These are phyloP conservation scores for Spondyliosoma cantharus DNA, from an alignment of 2,797 vertebrate genomes.

Conservation along the genomic window DNA sequence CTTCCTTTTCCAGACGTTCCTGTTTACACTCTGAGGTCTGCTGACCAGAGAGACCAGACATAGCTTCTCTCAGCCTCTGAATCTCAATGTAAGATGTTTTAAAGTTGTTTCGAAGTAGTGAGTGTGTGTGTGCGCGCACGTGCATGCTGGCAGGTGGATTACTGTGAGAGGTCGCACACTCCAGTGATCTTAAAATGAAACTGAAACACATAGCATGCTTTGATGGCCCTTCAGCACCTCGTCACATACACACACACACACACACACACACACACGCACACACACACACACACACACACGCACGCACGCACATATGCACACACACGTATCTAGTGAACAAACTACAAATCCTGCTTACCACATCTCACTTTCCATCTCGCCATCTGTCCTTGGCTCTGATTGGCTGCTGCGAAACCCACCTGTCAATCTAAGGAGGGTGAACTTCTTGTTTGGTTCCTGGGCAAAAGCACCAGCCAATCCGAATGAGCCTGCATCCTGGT, in stretches of 20 bases:
- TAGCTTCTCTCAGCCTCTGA: neutral
- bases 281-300: conserved; percentile 4
- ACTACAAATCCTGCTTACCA: conserved; percentile 21
- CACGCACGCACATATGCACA: neutral
- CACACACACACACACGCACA: neutral
- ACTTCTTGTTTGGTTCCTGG: neutral
- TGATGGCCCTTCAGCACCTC: conserved; percentile 14
- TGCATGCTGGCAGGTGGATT: conserved; percentile 14
- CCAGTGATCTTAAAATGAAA: conserved; percentile 26
- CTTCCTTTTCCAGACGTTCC: conserved; percentile 24
- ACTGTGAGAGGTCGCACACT: conserved; percentile 21
- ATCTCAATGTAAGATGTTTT: conserved; percentile 6
- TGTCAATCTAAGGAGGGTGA: conserved; percentile 18
- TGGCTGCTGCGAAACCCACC: conserved; percentile 24
- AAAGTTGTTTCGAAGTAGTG: neutral
- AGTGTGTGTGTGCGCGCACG: too few relatives aligned
- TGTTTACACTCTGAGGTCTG: conserved; percentile 19
- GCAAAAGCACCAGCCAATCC: neutral
- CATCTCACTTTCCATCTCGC: neutral
- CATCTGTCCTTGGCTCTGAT: conserved; percentile 50
- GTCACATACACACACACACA: neutral
- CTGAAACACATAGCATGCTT: conserved; percentile 16
- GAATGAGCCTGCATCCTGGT: neutral
- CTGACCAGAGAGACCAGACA: conserved; percentile 40
- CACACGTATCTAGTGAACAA: conserved; percentile 1